Conservation (phyloP, 2,888 invertebrate species). For the Schrankia costaestrigalis region DNA sequence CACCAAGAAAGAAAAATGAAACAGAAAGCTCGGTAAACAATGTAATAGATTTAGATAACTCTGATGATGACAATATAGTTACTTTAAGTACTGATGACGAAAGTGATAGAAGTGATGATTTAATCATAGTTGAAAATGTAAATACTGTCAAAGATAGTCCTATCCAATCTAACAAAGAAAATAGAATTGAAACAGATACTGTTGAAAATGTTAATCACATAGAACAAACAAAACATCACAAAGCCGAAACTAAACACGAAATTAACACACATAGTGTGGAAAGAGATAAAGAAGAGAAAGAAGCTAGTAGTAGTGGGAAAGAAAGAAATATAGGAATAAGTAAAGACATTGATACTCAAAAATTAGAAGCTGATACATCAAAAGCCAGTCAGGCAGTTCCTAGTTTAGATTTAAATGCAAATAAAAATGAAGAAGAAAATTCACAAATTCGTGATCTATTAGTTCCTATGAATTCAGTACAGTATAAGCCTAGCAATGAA, state of each 20-base stretch:
- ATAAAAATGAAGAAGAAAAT: neutral
- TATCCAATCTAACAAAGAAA: conserved; percentile 12
- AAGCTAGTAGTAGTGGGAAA: too few relatives aligned
- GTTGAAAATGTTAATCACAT: too few relatives aligned
- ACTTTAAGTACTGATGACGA: conserved; percentile 24
- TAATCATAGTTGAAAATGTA: neutral
- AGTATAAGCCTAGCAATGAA: neutral
- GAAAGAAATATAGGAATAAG: too few relatives aligned
- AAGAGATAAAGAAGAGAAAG: too few relatives aligned
- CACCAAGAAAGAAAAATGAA: neutral
- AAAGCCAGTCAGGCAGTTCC: too few relatives aligned
- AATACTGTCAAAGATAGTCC: conserved; percentile 3
- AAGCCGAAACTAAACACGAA: too few relatives aligned
- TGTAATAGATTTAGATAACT: conserved; percentile 32
- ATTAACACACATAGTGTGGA: too few relatives aligned
- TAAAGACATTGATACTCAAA: too few relatives aligned
- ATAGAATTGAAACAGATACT: conserved; percentile 1
- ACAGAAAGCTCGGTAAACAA: neutral
- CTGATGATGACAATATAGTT: conserved; percentile 15
- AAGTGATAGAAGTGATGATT: conserved; percentile 5
- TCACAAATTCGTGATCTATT: conserved; percentile 9
- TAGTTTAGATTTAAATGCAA: neutral
- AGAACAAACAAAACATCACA: too few relatives aligned
- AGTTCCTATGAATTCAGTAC: conserved; percentile 5
- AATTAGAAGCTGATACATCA: too few relatives aligned